Evolutionary conservation across 1,140 invertebrate genomes (phyloP).

Genomic region (Heliconius himera): DNA sequence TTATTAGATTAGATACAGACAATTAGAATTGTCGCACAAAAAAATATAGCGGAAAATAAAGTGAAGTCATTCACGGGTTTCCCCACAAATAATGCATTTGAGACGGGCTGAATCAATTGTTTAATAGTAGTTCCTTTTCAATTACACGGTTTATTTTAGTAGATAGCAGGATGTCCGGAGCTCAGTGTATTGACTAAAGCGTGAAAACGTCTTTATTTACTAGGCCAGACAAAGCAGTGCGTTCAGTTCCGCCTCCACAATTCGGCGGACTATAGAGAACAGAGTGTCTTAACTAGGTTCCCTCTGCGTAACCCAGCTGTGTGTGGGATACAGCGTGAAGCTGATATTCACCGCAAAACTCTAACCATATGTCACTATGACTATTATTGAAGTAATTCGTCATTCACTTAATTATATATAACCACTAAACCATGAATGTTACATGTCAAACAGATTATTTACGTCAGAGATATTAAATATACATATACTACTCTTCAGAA

Average conservation of each 20-base stretch:
- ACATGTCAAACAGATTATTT: constrained; percentile 21
- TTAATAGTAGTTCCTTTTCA: constrained; percentile 42
- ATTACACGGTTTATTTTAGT: constrained; percentile 42
- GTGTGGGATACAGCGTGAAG: too few species aligned
- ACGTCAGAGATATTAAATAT: constrained; percentile 19
- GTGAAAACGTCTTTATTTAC: too few species aligned
- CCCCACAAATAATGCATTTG: constrained; percentile 52
- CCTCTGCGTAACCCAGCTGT: too few species aligned
- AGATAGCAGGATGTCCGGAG: constrained; percentile 52
- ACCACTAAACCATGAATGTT: constrained; percentile 14
- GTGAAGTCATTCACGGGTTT: constrained; percentile 45
- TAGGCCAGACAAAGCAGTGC: too few species aligned
- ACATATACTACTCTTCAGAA: neutral
- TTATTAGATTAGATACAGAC: constrained; percentile 32
- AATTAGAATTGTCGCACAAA: constrained; percentile 14
- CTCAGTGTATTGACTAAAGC: neutral
- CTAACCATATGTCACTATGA: neutral
- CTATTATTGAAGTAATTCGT: neutral
- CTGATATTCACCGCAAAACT: neutral
- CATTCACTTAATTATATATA: constrained; percentile 7
- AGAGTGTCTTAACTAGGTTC: too few species aligned
- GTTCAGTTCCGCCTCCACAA: too few species aligned
- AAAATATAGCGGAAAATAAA: constrained; percentile 27
- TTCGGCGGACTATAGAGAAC: too few species aligned
- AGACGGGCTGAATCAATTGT: constrained; percentile 52